Evolutionary conservation across 2,113 vertebrate species (phyloP).

Genomic region (Alethe diademata): DNA sequence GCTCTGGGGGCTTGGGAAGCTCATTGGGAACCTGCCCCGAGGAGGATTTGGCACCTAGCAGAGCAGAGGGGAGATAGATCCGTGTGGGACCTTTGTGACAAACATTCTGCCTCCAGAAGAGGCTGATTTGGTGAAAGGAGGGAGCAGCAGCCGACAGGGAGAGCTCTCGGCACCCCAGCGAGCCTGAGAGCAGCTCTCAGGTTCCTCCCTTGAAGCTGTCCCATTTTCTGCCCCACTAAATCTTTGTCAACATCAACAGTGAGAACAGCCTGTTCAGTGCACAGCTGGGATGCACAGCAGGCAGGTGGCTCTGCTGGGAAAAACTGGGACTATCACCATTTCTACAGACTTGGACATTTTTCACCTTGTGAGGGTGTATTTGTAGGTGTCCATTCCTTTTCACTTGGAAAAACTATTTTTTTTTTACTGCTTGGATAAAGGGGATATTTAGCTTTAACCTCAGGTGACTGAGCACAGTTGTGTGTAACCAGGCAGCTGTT

Average conservation of each 20-base stretch:
- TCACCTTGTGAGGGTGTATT: background rate
- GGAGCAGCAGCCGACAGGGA: background rate
- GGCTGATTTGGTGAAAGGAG: background rate
- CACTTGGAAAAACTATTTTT: background rate
- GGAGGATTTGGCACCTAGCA: slow-evolving; percentile 56
- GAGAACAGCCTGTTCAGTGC: background rate
- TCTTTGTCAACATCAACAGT: background rate
- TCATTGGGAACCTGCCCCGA: slow-evolving; percentile 75
- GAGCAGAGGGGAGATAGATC: background rate
- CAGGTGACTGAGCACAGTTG: background rate
- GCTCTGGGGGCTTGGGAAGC: slow-evolving; percentile 73
- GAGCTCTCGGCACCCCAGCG: background rate
- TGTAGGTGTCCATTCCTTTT: background rate
- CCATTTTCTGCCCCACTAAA: background rate
- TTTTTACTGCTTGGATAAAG: background rate
- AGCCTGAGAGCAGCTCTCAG: fast-evolving
- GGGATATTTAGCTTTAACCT: background rate
- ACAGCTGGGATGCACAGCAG: background rate
- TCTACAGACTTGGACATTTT: background rate
- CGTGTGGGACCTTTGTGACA: fast-evolving
- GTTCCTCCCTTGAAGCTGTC: background rate
- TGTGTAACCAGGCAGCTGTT: background rate
- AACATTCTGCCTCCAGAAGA: fast-evolving
- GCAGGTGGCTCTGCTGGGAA: background rate
- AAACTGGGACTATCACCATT: background rate